Percentiles rank a stretch among this genome's conserved stretches.
Evolutionary conservation across 1,140 invertebrate species (phyloP).

Genomic region (Drosophila kikkawai): DNA sequence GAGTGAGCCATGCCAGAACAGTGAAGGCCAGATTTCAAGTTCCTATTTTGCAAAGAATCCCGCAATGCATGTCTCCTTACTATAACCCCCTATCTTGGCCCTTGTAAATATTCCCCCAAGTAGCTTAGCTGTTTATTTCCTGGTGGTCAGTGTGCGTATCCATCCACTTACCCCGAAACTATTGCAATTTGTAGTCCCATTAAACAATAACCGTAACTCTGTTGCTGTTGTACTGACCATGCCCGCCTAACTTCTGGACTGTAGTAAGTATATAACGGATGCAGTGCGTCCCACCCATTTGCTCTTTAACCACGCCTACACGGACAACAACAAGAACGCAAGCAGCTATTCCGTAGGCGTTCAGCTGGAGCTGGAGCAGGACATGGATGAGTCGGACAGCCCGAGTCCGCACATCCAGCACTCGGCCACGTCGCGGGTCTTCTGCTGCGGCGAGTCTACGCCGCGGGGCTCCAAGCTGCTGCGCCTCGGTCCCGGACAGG

Average conservation of each 20-base stretch:
- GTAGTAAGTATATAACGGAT: slow-evolving; percentile 84
- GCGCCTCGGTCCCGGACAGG: slow-evolving; percentile 71
- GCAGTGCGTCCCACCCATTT: slow-evolving; percentile 69
- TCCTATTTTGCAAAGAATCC: slow-evolving; percentile 27
- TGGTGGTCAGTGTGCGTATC: slow-evolving; percentile 81
- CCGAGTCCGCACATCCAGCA: slow-evolving; percentile 59
- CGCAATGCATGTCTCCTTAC: slow-evolving; percentile 44
- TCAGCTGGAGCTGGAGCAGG: slow-evolving; percentile 50
- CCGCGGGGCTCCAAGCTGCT: slow-evolving; percentile 57
- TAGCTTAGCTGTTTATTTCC: slow-evolving; percentile 14
- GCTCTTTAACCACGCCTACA: slow-evolving; percentile 67
- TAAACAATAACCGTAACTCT: slow-evolving; percentile 59
- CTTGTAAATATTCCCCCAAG: slow-evolving; percentile 14
- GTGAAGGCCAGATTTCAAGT: slow-evolving; percentile 31
- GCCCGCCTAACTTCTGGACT: slow-evolving; percentile 53
- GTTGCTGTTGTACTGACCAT: slow-evolving; percentile 64
- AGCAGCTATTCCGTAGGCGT: slow-evolving; percentile 18
- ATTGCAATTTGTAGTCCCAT: slow-evolving; percentile 32
- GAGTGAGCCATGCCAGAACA: slow-evolving; percentile 49
- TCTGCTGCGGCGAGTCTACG: slow-evolving; percentile 74
- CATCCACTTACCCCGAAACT: slow-evolving; percentile 47
- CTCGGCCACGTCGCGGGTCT: slow-evolving; percentile 59
- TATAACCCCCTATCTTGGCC: slow-evolving; percentile 10
- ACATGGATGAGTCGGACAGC: slow-evolving; percentile 77
- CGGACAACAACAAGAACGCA: slow-evolving; percentile 70